A percentile compares a stretch with the other conserved stretches of the same genome.
phyloP scores from a whole-genome alignment of 2,113 vertebrate genomes.

The Fulica atra region DNA sequence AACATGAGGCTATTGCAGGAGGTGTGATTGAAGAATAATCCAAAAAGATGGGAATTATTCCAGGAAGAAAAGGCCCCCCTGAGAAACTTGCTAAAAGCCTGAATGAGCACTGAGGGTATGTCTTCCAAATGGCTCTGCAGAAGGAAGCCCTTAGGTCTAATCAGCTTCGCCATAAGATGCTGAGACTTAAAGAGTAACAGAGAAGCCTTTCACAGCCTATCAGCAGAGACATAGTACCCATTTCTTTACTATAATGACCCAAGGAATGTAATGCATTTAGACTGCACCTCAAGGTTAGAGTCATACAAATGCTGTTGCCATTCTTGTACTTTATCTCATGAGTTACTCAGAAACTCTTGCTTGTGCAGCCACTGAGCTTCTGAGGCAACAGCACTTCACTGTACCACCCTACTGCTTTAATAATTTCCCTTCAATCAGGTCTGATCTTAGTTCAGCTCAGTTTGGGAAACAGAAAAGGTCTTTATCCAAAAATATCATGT shows the following conservation, averaged over 20 bases:
- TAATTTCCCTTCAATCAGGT: neutral
- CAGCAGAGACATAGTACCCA: neutral
- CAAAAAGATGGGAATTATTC: neutral
- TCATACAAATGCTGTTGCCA: neutral
- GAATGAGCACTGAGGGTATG: neutral
- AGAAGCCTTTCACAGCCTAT: neutral
- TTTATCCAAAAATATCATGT: neutral
- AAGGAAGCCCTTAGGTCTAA: neutral
- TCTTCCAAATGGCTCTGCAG: neutral
- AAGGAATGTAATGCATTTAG: neutral
- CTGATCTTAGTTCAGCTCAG: neutral
- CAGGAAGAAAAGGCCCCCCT: neutral
- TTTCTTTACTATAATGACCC: neutral
- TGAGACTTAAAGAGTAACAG: fast-evolving
- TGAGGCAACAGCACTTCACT: neutral
- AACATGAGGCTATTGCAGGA: neutral
- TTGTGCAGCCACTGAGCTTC: neutral
- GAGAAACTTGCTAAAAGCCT: neutral
- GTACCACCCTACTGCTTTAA: neutral
- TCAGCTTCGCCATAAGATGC: neutral
- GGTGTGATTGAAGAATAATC: neutral
- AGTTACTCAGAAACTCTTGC: neutral
- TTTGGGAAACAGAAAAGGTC: neutral
- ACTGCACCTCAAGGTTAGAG: neutral
- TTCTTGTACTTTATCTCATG: neutral